Conservation (phyloP, 2,113 vertebrate genomes). For the Meriones unguiculatus region DNA sequence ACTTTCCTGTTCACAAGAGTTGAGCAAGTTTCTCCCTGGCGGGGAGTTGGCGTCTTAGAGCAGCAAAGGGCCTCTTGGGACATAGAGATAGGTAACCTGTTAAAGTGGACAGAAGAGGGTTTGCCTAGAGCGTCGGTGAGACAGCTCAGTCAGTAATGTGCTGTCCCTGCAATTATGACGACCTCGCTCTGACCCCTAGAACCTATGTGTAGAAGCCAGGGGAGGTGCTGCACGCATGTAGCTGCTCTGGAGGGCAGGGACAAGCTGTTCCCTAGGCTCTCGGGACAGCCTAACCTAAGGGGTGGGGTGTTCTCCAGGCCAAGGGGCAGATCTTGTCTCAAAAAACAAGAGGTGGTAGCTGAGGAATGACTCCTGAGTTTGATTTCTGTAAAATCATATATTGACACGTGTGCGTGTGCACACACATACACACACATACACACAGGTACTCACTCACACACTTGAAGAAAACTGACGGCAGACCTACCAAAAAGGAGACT, state of each 20-base stretch:
- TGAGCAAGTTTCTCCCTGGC: not conserved
- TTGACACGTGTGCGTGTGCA: too few species aligned
- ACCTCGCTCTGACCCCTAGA: not conserved
- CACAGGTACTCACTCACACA: not conserved
- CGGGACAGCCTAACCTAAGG: not conserved
- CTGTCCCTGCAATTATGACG: not conserved
- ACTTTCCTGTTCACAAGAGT: not conserved
- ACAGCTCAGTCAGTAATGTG: not conserved
- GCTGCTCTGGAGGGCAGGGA: not conserved
- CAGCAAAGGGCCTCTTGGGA: not conserved
- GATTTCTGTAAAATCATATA: not conserved
- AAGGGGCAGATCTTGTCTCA: not conserved
- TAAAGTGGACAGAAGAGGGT: not conserved
- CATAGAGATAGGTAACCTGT: accelerated
- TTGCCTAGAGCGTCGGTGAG: not conserved
- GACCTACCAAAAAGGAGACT: not conserved
- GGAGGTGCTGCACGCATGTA: too few species aligned
- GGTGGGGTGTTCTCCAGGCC: not conserved
- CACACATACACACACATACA: not conserved
- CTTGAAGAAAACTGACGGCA: not conserved
- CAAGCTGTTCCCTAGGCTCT: not conserved
- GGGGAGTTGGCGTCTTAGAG: not conserved
- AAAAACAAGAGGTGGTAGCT: not conserved
- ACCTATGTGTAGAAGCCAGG: not conserved
- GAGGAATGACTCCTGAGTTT: not conserved